Base-by-base conservation (phyloP, 2,113 vertebrate genomes). In the Anguilla japonica region DNA sequence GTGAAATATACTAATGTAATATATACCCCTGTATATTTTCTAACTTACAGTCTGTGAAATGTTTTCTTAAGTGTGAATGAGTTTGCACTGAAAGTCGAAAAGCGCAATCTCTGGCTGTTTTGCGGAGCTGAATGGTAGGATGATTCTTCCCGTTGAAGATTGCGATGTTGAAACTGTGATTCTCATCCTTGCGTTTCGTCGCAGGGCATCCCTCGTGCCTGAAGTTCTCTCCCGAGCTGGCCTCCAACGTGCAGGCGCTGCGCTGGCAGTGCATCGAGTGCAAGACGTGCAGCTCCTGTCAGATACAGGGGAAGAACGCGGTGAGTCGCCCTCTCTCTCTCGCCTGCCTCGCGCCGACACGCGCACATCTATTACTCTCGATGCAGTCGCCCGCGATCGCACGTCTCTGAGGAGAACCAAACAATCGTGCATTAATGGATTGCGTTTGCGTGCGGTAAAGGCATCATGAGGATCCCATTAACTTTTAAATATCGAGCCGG, bases 241-340 rank as follows among this genome's bases (percentile, higher is more conserved):
- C 98, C 90, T 95, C 96, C 90, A 98, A 99, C 79, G 98, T 99
- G 92, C 99, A 99, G 95, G 97, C 97, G 89, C 96, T 99, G 96
- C 95, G 97, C 88, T 99, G 98, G 98, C 98, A 99, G 91, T 99
- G 98, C 91, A 99, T 99, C 86, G 98, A 99, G 93, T 99, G 98
- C 96, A 99, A 99, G 96, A 99, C 98, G 4, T 99, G 98, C 96
- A 99, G 98, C 89, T 97, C 97, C 0, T 99, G 98, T 95, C 96
- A 97, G 94, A 98, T 98, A 94, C 98, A 99, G 95, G 98, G 98
- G 90, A 99, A 97, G 96, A 99, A 99, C 92, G 98, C 98, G 87
- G 98, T 99, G 94, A 99, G 98, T 98, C 87, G 85, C 82, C 1
- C 34, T 75, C 34, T 85, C 82, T 75, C 34, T 83, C 41, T 39